A percentile compares a stretch with the other conserved stretches of the same genome.
phyloP scores from a whole-genome alignment of 2,888 invertebrate genomes.

The Calameuta pallipes region DNA sequence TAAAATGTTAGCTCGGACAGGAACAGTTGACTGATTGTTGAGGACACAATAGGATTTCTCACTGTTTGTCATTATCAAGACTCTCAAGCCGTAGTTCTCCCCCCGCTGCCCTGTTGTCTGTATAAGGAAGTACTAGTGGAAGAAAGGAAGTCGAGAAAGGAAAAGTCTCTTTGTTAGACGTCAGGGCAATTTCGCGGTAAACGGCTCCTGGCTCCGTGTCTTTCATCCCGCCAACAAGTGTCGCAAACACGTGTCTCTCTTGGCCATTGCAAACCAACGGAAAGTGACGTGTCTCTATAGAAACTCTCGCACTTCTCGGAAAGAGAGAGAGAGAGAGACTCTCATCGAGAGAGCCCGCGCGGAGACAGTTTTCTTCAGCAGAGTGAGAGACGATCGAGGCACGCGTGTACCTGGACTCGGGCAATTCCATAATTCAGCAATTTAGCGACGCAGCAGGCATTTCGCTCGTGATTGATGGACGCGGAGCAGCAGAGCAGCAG shows the following conservation, averaged over 20 bases:
- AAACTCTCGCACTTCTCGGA: background rate
- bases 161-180: slow-evolving; percentile 1
- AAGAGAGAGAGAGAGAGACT: too few species aligned
- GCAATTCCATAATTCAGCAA: background rate
- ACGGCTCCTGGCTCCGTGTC: background rate
- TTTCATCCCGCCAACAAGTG: background rate
- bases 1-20: background rate
- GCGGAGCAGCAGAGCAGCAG: too few species aligned
- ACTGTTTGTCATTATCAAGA: background rate
- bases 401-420: background rate
- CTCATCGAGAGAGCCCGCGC: too few species aligned
- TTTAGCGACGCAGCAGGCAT: background rate
- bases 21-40: background rate
- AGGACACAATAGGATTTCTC: background rate
- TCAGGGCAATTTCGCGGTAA: background rate
- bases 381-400: background rate
- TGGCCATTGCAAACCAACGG: background rate
- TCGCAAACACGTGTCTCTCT: background rate
- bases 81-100: background rate
- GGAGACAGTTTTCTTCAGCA: background rate
- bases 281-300: background rate
- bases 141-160: background rate
- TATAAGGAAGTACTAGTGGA: background rate
- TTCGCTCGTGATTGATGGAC: background rate
- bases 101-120: background rate